A percentile compares a stretch with the other conserved stretches of the same genome.
Conservation (phyloP, 1,140 invertebrate genomes). For the Mactra quadrangularis region DNA sequence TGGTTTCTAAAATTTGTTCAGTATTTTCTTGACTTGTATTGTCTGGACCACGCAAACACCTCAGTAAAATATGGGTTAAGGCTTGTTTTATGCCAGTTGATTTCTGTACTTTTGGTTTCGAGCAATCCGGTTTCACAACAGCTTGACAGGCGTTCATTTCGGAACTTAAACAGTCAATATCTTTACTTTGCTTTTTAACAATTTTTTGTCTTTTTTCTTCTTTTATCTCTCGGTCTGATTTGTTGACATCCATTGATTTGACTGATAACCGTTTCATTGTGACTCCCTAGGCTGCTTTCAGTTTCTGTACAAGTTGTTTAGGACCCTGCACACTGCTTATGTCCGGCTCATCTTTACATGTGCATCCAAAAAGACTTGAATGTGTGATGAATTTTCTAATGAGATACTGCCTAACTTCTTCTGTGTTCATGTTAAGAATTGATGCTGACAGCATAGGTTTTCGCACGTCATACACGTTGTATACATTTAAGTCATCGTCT, state of each 20-base stretch:
- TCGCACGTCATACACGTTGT: conserved; percentile 29
- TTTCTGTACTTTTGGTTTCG: conserved; percentile 18
- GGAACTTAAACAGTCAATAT: conserved; percentile 22
- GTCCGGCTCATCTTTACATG: not conserved
- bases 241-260: not conserved
- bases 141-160: too few relatives aligned
- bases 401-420: conserved; percentile 6
- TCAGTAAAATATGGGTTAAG: not conserved
- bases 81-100: conserved; percentile 34
- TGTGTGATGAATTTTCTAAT: not conserved
- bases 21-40: not conserved
- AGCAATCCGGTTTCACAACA: too few relatives aligned
- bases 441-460: not conserved
- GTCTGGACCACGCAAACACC: not conserved
- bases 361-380: not conserved
- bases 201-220: conserved; percentile 26
- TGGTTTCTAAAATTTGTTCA: not conserved
- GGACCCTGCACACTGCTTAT: not conserved
- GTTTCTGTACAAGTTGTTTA: conserved; percentile 15
- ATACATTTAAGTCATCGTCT: not conserved
- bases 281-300: conserved; percentile 42
- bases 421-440: conserved; percentile 30
- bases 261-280: conserved; percentile 4
- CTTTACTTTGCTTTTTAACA: conserved; percentile 32
- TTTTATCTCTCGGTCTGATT: conserved; percentile 11